Conservation (phyloP, 2,113 vertebrate species). For the Excalfactoria chinensis region DNA sequence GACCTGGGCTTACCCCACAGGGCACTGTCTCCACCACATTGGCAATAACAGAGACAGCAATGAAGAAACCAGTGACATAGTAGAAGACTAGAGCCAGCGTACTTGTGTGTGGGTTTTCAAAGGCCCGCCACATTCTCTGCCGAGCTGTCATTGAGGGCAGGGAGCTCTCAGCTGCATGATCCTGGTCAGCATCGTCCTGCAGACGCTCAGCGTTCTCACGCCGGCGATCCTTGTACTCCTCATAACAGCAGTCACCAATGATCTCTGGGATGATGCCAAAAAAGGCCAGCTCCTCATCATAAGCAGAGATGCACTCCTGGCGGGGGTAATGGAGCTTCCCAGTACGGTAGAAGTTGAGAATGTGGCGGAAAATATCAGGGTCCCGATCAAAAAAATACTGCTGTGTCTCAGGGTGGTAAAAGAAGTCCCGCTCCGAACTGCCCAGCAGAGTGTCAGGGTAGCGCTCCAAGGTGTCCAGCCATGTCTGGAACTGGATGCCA, state of each 20-base stretch:
- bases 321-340: constrained; percentile 96
- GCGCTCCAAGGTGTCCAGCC: constrained; percentile 93
- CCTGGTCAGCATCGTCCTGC: constrained; percentile 89
- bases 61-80: constrained; percentile 98
- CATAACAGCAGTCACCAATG: constrained; percentile 96
- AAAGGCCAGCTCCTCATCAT: constrained; percentile 95
- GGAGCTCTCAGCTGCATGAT: constrained; percentile 79
- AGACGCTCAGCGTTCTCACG: constrained; percentile 93
- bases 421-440: constrained; percentile 94
- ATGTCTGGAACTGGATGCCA: constrained; percentile 93
- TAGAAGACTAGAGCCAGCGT: constrained; percentile 97
- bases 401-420: constrained; percentile 91
- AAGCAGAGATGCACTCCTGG: constrained; percentile 95
- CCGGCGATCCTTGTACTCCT: constrained; percentile 96
- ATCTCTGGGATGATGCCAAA: constrained; percentile 97
- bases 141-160: constrained; percentile 83
- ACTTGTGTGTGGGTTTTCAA: constrained; percentile 98
- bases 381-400: constrained; percentile 99
- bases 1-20: constrained; percentile 80
- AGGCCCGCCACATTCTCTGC: constrained; percentile 94
- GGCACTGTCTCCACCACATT: constrained; percentile 97
- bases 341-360: constrained; percentile 96
- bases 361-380: constrained; percentile 95
- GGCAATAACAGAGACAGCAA: constrained; percentile 94
- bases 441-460: constrained; percentile 97